Evolutionary conservation across 2,797 vertebrate species (phyloP).

Genomic region (Aselliscus stoliczkanus): DNA sequence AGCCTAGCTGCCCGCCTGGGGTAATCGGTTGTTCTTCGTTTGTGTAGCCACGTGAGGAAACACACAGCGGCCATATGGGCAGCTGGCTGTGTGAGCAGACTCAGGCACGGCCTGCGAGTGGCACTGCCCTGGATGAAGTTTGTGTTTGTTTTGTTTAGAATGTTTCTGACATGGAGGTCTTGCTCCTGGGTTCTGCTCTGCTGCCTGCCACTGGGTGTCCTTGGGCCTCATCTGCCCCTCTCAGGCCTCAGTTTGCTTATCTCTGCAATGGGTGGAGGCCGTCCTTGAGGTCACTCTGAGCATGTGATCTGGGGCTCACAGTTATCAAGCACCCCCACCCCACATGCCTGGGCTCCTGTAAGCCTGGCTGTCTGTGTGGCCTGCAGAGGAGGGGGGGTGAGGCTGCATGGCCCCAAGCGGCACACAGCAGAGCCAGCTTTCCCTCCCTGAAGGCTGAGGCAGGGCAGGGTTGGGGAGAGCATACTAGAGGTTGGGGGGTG

Average conservation of each 20-base stretch:
- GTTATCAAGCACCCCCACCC: fast-evolving
- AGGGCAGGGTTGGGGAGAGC: neutral
- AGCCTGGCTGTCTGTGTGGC: fast-evolving
- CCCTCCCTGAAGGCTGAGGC: neutral
- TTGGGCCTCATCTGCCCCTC: neutral
- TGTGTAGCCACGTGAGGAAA: constrained; percentile 86
- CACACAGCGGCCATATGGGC: constrained; percentile 86
- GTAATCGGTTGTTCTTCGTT: constrained; percentile 81
- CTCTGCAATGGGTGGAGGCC: neutral
- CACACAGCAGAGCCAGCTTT: neutral
- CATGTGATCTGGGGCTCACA: neutral
- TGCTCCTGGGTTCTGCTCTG: neutral
- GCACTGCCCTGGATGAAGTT: constrained; percentile 63
- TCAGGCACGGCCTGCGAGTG: constrained; percentile 77
- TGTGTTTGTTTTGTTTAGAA: constrained; percentile 55
- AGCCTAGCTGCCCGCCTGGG: constrained; percentile 77
- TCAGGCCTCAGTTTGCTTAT: neutral
- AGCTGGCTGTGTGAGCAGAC: constrained; percentile 86
- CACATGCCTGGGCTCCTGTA: fast-evolving
- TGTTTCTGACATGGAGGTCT: constrained; percentile 68
- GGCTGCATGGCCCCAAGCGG: fast-evolving
- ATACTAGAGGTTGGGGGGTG: fast-evolving
- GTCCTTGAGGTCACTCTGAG: fast-evolving
- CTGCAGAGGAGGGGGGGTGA: fast-evolving
- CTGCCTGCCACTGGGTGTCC: neutral